Evolutionary conservation across 2,113 vertebrate species (phyloP), one percentile per base, ranked within the genome.

Genomic region (Telmatochromis bifrenatus): DNA sequence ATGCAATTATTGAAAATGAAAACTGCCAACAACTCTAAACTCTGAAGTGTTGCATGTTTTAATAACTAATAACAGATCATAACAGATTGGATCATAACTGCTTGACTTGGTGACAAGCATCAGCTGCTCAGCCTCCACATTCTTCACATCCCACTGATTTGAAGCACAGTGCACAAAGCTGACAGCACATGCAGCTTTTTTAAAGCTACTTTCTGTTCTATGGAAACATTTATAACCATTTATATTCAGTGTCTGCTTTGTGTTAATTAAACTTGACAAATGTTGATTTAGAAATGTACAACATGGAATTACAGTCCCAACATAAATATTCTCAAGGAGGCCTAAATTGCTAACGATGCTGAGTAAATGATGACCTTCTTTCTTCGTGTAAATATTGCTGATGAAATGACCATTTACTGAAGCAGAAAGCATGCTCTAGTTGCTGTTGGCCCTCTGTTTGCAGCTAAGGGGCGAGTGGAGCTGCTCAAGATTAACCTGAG

Each of bases 381-480:
- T 28, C 39, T 75, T 28, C 4, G 9, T 26, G 39, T 75, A 75
- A 75, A 47, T 42, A 28, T 28, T 28, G 14, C 68, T 47, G 39
- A 75, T 47, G 39, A 47, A 47, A 70, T 21, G n/a, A 73, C 68
- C 2, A 6, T 45, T 73, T 10, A 45, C 68, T 73, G 21, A 15
- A 73, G 37, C 21, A 58, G 58, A 62, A 62, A 62, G 17, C 17
- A 62, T 35, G 31, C 4, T 62, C 17, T 35, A 35, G 31, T 62
- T 62, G 31, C 58, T 62, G 31, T 62, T n/a, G 58, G 58, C 58
- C 58, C 17, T 81, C 1, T 82, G 91, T 86, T 21, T 94, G 21
- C 94, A 99, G 99, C 97, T 51, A 96, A 96, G 93, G 99, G 98
- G 13, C 97, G 99, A 88, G 98, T 97, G 82, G 98, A 99, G 68